A percentile compares a stretch with the other conserved stretches of the same genome.
phyloP scores from a whole-genome alignment of 2,888 invertebrate genomes.

The Amphipoea oculea region DNA sequence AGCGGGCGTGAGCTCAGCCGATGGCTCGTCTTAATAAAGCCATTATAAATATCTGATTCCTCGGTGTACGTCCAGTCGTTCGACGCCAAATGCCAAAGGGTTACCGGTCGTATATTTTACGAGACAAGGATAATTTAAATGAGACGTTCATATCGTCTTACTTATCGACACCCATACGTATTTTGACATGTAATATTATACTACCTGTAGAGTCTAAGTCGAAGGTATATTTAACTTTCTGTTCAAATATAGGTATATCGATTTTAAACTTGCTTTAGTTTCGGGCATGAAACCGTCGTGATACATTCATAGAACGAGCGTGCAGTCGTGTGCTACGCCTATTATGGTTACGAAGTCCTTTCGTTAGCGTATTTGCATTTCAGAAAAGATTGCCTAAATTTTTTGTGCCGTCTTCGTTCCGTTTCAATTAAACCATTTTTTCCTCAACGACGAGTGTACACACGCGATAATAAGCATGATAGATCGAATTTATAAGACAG shows the following conservation, averaged over 20 bases:
- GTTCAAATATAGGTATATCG: constrained; percentile 47
- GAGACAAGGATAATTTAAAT: constrained; percentile 75
- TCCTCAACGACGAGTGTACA: constrained; percentile 31
- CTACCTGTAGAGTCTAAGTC: constrained; percentile 36
- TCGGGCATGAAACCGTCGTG: constrained; percentile 61
- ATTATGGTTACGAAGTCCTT: constrained; percentile 62
- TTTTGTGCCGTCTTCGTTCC: constrained; percentile 46
- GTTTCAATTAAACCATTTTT: constrained; percentile 60
- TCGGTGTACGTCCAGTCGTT: constrained; percentile 80
- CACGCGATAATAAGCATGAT: constrained; percentile 52
- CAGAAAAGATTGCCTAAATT: constrained; percentile 55
- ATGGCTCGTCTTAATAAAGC: constrained; percentile 89
- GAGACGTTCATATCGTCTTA: constrained; percentile 70
- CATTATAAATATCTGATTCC: constrained; percentile 89
- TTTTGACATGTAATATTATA: constrained; percentile 66
- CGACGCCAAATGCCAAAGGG: constrained; percentile 84
- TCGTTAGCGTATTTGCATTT: constrained; percentile 65
- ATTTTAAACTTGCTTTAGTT: constrained; percentile 56
- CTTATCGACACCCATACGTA: constrained; percentile 68
- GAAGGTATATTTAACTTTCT: constrained; percentile 30
- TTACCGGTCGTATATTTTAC: constrained; percentile 79
- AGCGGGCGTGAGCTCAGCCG: constrained; percentile 87
- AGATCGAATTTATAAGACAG: constrained; percentile 38
- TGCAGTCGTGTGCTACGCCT: constrained; percentile 68
- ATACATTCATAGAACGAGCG: constrained; percentile 63